A percentile compares a stretch with the other conserved stretches of the same genome.
Conservation (phyloP, 2,888 invertebrate species). For the Tetragnatha montana region DNA sequence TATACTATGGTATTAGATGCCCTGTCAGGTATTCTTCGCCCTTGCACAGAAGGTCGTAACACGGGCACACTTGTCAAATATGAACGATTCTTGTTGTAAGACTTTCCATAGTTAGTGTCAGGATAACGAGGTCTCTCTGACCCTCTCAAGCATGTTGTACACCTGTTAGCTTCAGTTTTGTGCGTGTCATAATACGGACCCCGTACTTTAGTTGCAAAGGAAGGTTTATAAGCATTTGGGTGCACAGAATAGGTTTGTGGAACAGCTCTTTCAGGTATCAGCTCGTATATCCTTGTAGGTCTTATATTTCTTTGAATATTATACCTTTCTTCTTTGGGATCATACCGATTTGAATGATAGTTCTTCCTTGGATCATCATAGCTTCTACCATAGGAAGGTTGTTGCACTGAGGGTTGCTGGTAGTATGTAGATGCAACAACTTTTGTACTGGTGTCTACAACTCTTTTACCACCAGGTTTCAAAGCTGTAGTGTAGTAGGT, state of each 20-base stretch:
- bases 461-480: conserved; percentile 88
- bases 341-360: conserved; percentile 5
- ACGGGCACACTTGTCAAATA: conserved; percentile 64
- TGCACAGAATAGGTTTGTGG: conserved; percentile 19
- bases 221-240: conserved; percentile 33
- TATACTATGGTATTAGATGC: conserved; percentile 28
- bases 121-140: conserved; percentile 7
- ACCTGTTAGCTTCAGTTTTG: not conserved
- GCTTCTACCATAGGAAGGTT: not conserved
- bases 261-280: conserved; percentile 41
- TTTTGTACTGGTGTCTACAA: conserved; percentile 56
- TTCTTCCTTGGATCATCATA: not conserved
- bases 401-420: conserved; percentile 2
- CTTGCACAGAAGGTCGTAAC: conserved; percentile 8
- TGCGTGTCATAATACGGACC: conserved; percentile 30
- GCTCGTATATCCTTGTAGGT: conserved; percentile 47
- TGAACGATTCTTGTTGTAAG: not conserved
- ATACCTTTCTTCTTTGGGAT: not conserved
- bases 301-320: not conserved
- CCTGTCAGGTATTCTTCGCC: conserved; percentile 21
- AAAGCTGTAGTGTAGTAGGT: conserved; percentile 79
- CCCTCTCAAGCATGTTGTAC: conserved; percentile 21
- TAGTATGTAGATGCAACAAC: conserved; percentile 51
- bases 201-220: conserved; percentile 41
- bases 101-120: conserved; percentile 9